A percentile compares a stretch with the other conserved stretches of the same genome.
These are phyloP conservation scores for Spongilla lacustris DNA, from an alignment of 37 sponge, comb jelly and placozoan species.

Conservation along the genomic window DNA sequence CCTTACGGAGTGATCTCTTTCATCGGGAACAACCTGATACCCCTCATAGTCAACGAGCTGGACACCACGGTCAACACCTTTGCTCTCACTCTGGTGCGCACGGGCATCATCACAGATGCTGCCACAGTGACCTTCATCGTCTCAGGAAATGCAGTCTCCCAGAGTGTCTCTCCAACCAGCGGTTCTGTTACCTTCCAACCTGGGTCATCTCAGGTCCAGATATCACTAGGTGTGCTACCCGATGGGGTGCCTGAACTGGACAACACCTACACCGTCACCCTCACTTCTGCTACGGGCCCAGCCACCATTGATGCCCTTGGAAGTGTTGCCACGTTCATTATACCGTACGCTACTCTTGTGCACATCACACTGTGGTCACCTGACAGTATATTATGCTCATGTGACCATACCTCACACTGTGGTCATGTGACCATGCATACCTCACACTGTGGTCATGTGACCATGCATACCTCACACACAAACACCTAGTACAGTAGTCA, in stretches of 20 bases:
- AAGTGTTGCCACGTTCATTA: constrained; percentile 39
- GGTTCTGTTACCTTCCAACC: constrained; percentile 39
- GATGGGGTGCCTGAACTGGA: constrained; percentile 75
- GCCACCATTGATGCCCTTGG: constrained; percentile 50
- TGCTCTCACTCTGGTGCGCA: constrained; percentile 52
- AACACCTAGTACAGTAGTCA: too few species aligned
- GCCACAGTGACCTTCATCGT: constrained; percentile 25
- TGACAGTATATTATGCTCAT: background rate
- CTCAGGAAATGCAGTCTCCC: constrained; percentile 9
- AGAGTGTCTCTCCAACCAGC: constrained; percentile 20
- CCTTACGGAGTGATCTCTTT: constrained; percentile 78
- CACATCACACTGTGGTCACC: background rate
- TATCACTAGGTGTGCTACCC: constrained; percentile 57
- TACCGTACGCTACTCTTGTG: constrained; percentile 36
- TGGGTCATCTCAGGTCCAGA: constrained; percentile 5
- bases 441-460: too few species aligned
- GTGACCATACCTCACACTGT: too few species aligned
- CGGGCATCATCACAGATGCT: constrained; percentile 10
- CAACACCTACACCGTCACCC: constrained; percentile 65
- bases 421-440: too few species aligned
- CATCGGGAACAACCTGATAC: constrained; percentile 58
- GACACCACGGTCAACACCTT: background rate
- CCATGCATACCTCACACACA: too few species aligned
- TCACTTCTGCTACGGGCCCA: constrained; percentile 51
- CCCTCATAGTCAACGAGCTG: constrained; percentile 30